These are phyloP conservation scores for Marmota monax DNA, from an alignment of 2,113 vertebrate species.

Conservation along the genomic window DNA sequence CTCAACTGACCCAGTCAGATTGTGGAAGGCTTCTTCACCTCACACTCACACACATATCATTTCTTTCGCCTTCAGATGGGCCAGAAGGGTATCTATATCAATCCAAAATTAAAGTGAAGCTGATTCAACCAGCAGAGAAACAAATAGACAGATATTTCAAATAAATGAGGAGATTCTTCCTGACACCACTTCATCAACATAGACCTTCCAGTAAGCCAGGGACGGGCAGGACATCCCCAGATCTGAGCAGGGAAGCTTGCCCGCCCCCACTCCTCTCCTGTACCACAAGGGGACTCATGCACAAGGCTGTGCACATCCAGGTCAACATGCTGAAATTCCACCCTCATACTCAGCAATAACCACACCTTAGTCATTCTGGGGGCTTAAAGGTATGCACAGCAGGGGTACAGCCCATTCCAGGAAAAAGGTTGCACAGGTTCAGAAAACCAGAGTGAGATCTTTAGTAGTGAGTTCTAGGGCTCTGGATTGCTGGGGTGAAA, in stretches of 20 bases:
- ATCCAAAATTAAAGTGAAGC: not conserved
- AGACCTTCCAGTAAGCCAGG: not conserved
- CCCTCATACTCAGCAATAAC: not conserved
- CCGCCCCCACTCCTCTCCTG: not conserved
- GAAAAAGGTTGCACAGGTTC: not conserved
- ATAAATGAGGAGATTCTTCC: not conserved
- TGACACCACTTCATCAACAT: not conserved
- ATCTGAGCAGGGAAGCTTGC: not conserved
- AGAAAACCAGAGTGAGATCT: not conserved
- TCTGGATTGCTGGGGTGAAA: not conserved
- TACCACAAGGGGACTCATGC: not conserved
- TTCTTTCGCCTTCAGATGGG: not conserved
- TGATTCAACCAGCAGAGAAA: not conserved
- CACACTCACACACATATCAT: fast-evolving
- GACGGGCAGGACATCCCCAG: not conserved
- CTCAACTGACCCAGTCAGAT: not conserved
- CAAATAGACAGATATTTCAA: not conserved
- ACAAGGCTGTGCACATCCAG: not conserved
- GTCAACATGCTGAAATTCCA: not conserved
- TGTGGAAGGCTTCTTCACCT: not conserved
- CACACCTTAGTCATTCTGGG: not conserved
- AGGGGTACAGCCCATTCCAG: not conserved
- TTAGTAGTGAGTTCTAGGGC: not conserved
- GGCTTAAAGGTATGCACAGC: not conserved
- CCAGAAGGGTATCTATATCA: not conserved